Conservation (phyloP, 1,140 invertebrate genomes). For the Sinonovacula constricta region DNA sequence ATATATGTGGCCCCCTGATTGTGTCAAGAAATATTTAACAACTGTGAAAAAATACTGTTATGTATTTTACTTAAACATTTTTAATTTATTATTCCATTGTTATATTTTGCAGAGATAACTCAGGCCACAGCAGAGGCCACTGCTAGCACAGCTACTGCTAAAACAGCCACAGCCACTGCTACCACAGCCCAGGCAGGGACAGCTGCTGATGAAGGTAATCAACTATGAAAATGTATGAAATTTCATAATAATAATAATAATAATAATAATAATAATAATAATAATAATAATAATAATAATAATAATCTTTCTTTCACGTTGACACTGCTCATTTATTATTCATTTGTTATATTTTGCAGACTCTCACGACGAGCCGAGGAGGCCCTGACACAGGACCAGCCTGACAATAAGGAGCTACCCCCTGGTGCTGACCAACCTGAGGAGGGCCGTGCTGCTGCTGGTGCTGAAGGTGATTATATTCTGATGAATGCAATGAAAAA, state of each 20-base stretch:
- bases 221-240: conserved; percentile 22
- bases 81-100: conserved; percentile 22
- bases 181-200: conserved; percentile 26
- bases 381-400: conserved; percentile 35
- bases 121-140: conserved; percentile 10
- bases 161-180: conserved; percentile 17
- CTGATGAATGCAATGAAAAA: conserved; percentile 34
- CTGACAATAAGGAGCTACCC: conserved; percentile 22
- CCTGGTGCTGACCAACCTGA: conserved; percentile 19
- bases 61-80: not conserved
- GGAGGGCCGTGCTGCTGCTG: conserved; percentile 24
- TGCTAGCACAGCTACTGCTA: conserved; percentile 19
- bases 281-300: too few species aligned
- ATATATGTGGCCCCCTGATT: conserved; percentile 24
- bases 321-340: conserved; percentile 26
- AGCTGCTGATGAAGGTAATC: conserved; percentile 38
- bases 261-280: too few species aligned
- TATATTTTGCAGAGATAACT: conserved; percentile 20
- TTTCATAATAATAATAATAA: conserved; percentile 25
- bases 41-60: too few species aligned
- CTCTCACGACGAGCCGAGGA: conserved; percentile 19
- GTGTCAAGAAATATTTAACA: too few species aligned
- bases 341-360: conserved; percentile 22
- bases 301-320: conserved; percentile 11
- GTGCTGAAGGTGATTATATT: conserved; percentile 21